phyloP scores from a whole-genome alignment of 2,888 invertebrate species.

The Ochropacha duplaris region DNA sequence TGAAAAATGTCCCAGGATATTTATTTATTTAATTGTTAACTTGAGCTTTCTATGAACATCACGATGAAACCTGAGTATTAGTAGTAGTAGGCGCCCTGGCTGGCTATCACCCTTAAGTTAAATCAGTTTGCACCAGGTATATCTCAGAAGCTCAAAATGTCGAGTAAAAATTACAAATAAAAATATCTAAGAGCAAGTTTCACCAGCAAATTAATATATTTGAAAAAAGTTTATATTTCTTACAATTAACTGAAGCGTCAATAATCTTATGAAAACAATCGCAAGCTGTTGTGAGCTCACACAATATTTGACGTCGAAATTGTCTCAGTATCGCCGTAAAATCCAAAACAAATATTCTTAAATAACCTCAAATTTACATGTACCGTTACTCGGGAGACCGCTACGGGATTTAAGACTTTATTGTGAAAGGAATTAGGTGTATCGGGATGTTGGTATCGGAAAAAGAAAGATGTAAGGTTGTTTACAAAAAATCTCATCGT shows the following conservation, averaged over 20 bases:
- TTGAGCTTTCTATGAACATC: no score
- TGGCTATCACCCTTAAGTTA: no score
- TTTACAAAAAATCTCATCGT: constrained; percentile 45
- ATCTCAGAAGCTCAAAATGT: no score
- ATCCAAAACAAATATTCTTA: constrained; percentile 52
- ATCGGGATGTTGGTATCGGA: constrained; percentile 2
- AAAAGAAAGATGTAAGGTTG: constrained; percentile 16
- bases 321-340: constrained; percentile 50
- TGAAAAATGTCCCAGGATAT: no score
- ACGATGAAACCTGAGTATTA: no score
- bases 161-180: no score
- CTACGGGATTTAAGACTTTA: constrained; percentile 17
- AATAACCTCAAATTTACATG: constrained; percentile 23
- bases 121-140: no score
- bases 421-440: constrained; percentile 9
- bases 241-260: not conserved
- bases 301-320: constrained; percentile 48
- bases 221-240: not conserved
- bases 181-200: no score
- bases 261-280: not conserved
- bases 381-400: not conserved
- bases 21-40: no score
- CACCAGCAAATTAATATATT: not conserved
- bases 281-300: constrained; percentile 3
- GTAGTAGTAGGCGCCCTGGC: no score